Conservation (phyloP, 1,140 invertebrate genomes). For the Saccostrea cuccullata region DNA sequence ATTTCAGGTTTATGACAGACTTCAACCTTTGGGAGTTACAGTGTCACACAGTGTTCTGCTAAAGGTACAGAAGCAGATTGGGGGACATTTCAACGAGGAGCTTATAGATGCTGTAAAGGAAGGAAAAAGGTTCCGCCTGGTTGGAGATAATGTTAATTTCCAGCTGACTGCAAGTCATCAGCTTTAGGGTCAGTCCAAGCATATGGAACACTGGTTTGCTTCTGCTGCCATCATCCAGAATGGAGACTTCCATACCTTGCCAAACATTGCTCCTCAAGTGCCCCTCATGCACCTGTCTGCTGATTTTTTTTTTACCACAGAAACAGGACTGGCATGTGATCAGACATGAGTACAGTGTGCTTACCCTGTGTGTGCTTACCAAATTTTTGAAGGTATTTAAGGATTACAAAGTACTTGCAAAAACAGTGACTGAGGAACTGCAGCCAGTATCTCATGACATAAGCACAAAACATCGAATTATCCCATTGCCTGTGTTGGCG, state of each 20-base stretch:
- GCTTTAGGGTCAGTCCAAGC: too few species aligned
- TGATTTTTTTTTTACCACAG: not conserved
- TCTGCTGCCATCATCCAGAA: slow-evolving; percentile 19
- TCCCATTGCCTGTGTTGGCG: slow-evolving; percentile 47
- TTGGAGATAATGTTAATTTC: slow-evolving; percentile 43
- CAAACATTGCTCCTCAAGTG: not conserved
- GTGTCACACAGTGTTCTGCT: not conserved
- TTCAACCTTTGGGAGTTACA: slow-evolving; percentile 39
- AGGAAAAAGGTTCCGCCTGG: slow-evolving; percentile 13
- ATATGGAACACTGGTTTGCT: slow-evolving; percentile 40
- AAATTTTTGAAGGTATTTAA: not conserved
- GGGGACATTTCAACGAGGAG: slow-evolving; percentile 32
- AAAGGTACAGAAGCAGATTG: not conserved
- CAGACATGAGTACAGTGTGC: not conserved
- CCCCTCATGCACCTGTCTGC: not conserved
- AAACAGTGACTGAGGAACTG: not conserved
- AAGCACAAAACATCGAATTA: not conserved
- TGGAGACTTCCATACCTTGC: not conserved
- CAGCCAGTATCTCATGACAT: not conserved
- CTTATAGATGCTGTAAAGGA: slow-evolving; percentile 37
- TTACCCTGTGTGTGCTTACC: not conserved
- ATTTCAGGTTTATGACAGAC: slow-evolving; percentile 38
- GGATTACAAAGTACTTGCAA: not conserved
- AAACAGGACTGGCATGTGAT: not conserved
- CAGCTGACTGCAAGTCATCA: not conserved